Evolutionary conservation across 2,113 vertebrate genomes (phyloP), one percentile per base, ranked within the genome.

Genomic region (Geococcyx californianus): DNA sequence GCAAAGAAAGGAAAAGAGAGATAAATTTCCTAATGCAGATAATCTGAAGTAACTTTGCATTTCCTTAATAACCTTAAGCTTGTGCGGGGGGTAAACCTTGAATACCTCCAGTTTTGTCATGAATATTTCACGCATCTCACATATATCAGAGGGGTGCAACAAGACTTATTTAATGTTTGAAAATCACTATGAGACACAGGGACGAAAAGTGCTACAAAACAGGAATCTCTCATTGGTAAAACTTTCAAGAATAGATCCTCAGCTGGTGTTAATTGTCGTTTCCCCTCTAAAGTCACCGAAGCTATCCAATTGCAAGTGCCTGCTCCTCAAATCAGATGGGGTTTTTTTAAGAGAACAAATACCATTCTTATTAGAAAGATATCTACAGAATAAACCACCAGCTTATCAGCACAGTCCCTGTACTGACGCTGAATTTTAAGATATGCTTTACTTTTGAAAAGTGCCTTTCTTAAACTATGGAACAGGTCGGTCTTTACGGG

Each of bases 61-160:
- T 88, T 85, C 25, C 33, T 62, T 93, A 90, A 70, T 59, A 84
- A 13, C n/a, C 63, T 80, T 49, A n/a, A 64, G 56, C 60, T 75
- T 52, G 13, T 8, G 18, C 5, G 52, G 13, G 21, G 42, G 29
- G 12, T 20, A 64, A 93, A 78, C 11, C 40, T 24, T 24, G 38
- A 92, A 84, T 44, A 29, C 67, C 68, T 89, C 31, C 85, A 78
- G 81, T 86, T 94, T 90, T 93, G 44, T 68, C 64, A 86, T 86
- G 90, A 93, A 88, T 93, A 92, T 95, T 96, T 97, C 90, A 89
- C 92, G 89, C 85, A 20, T 96, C 60, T 88, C 79, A 49, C 93
- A 95, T 93, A 81, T 62, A 91, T 92, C 85, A 93, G 38, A 91
- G 56, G 60, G 69, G 73, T 90, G 92, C 40, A 87, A 77, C 60